Evolutionary conservation across 2,797 vertebrate species (phyloP).

Genomic region (Danio choprae): DNA sequence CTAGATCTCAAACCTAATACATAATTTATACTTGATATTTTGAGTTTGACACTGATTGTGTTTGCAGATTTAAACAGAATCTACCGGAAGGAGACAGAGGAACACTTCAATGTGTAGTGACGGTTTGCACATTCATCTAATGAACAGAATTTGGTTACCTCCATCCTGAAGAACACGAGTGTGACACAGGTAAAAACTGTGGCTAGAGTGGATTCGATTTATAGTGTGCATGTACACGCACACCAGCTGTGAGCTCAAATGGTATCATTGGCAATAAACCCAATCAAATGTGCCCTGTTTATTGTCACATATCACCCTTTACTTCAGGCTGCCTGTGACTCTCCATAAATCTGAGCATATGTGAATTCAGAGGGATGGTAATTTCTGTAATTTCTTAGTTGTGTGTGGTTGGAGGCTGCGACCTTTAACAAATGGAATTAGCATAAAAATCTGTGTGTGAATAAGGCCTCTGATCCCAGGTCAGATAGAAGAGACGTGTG

Average conservation of each 20-base stretch:
- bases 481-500: constrained; percentile 26
- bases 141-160: constrained; percentile 11
- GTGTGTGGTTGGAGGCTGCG: constrained; percentile 27
- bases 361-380: constrained; percentile 35
- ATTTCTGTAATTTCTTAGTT: constrained; percentile 48
- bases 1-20: constrained; percentile 12
- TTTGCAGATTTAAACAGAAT: constrained; percentile 21
- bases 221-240: constrained; percentile 23
- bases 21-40: constrained; percentile 32
- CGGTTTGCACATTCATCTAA: constrained; percentile 4
- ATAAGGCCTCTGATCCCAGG: constrained; percentile 49
- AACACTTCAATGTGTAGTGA: neutral
- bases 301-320: constrained; percentile 27
- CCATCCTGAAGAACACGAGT: constrained; percentile 9
- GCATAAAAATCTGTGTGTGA: constrained; percentile 56
- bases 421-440: constrained; percentile 59
- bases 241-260: constrained; percentile 46
- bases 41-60: neutral
- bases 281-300: constrained; percentile 5
- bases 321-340: constrained; percentile 22
- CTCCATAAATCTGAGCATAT: constrained; percentile 37
- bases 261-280: constrained; percentile 30
- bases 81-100: neutral
- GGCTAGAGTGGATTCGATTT: constrained; percentile 26
- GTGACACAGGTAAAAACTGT: constrained; percentile 31